phyloP scores from a whole-genome alignment of 2,113 vertebrate genomes.

The Scalopus aquaticus region DNA sequence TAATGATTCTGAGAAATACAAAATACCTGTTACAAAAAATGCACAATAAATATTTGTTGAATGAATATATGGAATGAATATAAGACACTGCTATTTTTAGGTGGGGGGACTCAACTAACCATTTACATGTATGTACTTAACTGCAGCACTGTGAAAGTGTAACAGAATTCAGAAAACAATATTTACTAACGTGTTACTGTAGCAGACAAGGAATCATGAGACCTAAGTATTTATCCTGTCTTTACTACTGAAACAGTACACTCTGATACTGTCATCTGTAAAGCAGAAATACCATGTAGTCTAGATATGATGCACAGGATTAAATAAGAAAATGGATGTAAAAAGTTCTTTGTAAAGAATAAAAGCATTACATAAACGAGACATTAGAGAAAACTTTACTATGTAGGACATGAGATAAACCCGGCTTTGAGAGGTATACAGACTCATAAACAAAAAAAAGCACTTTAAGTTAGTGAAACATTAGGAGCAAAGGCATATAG shows the following conservation, averaged over 20 bases:
- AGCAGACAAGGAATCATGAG: background rate
- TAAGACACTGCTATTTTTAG: background rate
- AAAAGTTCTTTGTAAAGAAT: background rate
- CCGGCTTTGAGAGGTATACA: background rate
- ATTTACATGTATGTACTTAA: background rate
- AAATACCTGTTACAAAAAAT: background rate
- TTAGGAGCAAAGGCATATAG: background rate
- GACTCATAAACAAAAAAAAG: background rate
- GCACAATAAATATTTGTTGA: slow-evolving; percentile 22
- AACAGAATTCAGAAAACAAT: background rate
- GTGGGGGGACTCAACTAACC: background rate
- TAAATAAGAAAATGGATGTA: background rate
- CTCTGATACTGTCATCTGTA: background rate
- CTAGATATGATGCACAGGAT: background rate
- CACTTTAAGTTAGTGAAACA: background rate
- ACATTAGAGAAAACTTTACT: background rate
- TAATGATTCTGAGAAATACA: background rate
- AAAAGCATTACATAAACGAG: background rate
- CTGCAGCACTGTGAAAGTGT: background rate
- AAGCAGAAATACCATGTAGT: background rate
- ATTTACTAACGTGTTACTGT: background rate
- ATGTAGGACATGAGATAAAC: background rate
- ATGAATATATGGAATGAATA: background rate
- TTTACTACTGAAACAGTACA: background rate
- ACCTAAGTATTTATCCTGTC: background rate